phyloP scores from a whole-genome alignment of 2,888 invertebrate genomes.

The Tachina grossa region DNA sequence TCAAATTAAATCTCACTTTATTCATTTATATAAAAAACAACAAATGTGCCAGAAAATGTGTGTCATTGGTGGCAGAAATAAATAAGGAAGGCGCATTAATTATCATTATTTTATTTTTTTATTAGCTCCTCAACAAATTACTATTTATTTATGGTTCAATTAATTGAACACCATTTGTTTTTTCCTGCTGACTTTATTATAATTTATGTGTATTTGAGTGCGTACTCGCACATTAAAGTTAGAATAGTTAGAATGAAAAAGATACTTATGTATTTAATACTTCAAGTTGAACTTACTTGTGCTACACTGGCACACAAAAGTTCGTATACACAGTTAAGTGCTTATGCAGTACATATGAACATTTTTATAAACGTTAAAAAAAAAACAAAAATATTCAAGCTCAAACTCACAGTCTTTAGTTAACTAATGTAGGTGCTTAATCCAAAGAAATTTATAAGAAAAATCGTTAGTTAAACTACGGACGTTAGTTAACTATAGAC shows the following conservation, averaged over 20 bases:
- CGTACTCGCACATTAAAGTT: constrained; percentile 21
- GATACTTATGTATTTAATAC: not conserved
- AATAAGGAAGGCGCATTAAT: not conserved
- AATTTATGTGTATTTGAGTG: constrained; percentile 54
- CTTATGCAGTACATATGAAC: not conserved
- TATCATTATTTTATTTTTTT: not conserved
- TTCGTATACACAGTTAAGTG: not conserved
- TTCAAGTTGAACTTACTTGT: not conserved
- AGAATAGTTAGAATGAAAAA: constrained; percentile 2
- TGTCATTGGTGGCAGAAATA: constrained; percentile 6
- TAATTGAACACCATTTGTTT: constrained; percentile 54
- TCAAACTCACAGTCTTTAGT: too few relatives aligned
- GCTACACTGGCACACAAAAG: constrained; percentile 12
- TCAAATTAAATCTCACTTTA: too few relatives aligned
- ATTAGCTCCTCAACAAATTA: constrained; percentile 41
- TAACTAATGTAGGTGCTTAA: too few relatives aligned
- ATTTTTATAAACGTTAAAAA: constrained; percentile 4
- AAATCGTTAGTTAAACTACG: too few relatives aligned
- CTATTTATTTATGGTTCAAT: constrained; percentile 55
- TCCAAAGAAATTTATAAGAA: too few relatives aligned
- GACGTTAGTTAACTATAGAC: too few relatives aligned
- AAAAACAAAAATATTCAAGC: constrained; percentile 10
- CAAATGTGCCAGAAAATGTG: constrained; percentile 11
- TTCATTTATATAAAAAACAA: too few relatives aligned
- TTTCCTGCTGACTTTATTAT: constrained; percentile 42